A percentile compares a stretch with the other conserved stretches of the same genome.
Evolutionary conservation across 2,888 invertebrate genomes (phyloP).

Genomic region (Punctoribates punctum): DNA sequence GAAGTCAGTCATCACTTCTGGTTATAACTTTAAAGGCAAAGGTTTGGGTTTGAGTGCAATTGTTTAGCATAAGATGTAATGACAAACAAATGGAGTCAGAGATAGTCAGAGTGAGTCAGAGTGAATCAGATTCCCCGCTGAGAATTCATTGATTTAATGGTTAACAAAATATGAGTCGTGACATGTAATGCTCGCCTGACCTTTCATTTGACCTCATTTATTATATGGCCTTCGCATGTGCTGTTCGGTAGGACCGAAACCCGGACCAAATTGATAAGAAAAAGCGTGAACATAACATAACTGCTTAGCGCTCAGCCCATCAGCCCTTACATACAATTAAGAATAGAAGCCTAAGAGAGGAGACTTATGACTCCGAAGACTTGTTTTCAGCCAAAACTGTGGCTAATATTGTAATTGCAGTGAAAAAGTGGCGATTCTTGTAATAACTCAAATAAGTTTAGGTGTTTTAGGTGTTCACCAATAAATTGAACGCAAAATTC

Average conservation of each 20-base stretch:
- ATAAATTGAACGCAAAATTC: background rate
- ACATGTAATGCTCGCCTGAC: constrained; percentile 10
- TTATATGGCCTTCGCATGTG: constrained; percentile 16
- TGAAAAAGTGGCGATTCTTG: background rate
- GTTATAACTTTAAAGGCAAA: background rate
- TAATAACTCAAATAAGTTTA: background rate
- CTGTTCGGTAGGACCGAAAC: background rate
- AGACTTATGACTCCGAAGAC: background rate
- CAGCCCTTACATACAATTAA: background rate
- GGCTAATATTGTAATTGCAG: constrained; percentile 20
- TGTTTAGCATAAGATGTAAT: background rate
- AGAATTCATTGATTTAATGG: background rate
- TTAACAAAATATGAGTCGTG: constrained; percentile 18
- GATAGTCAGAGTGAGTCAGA: background rate
- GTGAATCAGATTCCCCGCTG: background rate
- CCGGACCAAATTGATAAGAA: constrained; percentile 19
- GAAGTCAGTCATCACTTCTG: constrained; percentile 1
- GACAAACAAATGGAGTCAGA: background rate
- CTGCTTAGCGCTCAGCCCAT: background rate
- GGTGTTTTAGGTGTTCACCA: constrained; percentile 12
- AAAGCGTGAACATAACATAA: constrained; percentile 19
- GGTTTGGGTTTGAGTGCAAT: background rate
- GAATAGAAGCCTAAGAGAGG: background rate
- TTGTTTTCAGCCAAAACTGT: background rate
- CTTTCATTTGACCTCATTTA: constrained; percentile 7